Conservation (phyloP, 2,888 invertebrate species). For the Lasioglossum marginatum region DNA sequence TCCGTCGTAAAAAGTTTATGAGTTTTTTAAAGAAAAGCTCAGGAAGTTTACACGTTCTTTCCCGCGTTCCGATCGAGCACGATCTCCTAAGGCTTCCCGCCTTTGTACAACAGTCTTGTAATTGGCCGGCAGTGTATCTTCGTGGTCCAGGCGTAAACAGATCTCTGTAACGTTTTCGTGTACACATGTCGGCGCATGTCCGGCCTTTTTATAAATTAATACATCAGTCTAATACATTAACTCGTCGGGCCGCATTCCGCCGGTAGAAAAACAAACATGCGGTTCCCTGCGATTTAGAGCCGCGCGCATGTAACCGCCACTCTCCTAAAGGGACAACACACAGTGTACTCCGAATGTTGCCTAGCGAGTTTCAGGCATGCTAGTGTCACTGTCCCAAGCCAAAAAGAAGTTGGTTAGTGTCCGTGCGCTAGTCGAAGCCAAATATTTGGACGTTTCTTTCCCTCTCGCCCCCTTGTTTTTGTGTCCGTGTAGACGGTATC, state of each 20-base stretch:
- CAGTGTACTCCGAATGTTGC: constrained; percentile 19
- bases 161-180: constrained; percentile 3
- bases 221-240: constrained; percentile 17
- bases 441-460: constrained; percentile 69
- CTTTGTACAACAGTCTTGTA: not conserved
- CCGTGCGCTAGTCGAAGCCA: constrained; percentile 57
- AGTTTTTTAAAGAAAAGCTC: not conserved
- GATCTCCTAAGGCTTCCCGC: not conserved
- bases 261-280: constrained; percentile 1
- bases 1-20: not conserved
- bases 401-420: constrained; percentile 65
- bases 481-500: constrained; percentile 73
- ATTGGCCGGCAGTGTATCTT: not conserved
- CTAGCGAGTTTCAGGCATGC: constrained; percentile 22
- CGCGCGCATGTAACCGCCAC: not conserved
- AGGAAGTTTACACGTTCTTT: not conserved
- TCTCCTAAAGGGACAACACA: not conserved
- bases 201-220: constrained; percentile 8
- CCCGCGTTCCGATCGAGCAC: not conserved
- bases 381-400: constrained; percentile 44
- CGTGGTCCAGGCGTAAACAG: constrained; percentile 6
- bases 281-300: constrained; percentile 5
- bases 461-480: constrained; percentile 39
- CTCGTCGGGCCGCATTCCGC: not conserved
- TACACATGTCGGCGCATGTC: constrained; percentile 13